Evolutionary conservation across 2,113 vertebrate species (phyloP), one percentile per base, ranked within the genome.

Genomic region (Hippocampus guttulatus): DNA sequence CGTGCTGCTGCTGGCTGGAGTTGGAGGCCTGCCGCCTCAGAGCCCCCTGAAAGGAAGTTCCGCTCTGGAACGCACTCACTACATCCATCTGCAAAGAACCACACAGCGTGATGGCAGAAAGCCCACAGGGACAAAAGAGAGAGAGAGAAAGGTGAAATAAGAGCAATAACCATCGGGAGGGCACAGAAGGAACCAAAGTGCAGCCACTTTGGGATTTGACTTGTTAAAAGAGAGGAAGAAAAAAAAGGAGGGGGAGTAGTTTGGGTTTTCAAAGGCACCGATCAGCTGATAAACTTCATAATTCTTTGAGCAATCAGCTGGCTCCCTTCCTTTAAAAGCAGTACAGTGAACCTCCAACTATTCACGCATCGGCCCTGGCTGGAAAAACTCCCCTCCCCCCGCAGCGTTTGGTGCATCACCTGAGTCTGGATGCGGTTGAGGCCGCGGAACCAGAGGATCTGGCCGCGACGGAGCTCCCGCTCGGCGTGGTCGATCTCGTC

Each of bases 81-180:
- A 99, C 97, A 98, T 98, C 97, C 97, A 99, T 99, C 97, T 99
- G 97, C 93, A 97, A 98, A 95, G 96, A 98, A 98, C 94, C 96
- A 98, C 95, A 98, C 93, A 98, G 95, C 92, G 89, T 96, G 94
- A 98, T 94, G 98, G 95, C 93, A 95, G 93, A 93, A 86, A 93
- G 95, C 95, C 97, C 93, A 96, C 91, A 94, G 93, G 85, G 87
- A 93, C 82, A 81, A 81, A 81, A 75, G 76, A 77, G 80, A 82
- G 81, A 82, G 84, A 76, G 75, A 76, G 88, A 65, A 47, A 47
- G 8, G 64, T 16, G 43, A 65, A 65, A 65, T 65, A 16, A 65
- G 8, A 65, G 43, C 63, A 65, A 40, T 21, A 9, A 25, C 15
- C 71, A 86, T 60, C 57, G 2, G 9, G 30, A 33, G 14, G 87